These are phyloP conservation scores for Erannis defoliaria DNA, from an alignment of 2,888 invertebrate genomes.

Conservation along the genomic window DNA sequence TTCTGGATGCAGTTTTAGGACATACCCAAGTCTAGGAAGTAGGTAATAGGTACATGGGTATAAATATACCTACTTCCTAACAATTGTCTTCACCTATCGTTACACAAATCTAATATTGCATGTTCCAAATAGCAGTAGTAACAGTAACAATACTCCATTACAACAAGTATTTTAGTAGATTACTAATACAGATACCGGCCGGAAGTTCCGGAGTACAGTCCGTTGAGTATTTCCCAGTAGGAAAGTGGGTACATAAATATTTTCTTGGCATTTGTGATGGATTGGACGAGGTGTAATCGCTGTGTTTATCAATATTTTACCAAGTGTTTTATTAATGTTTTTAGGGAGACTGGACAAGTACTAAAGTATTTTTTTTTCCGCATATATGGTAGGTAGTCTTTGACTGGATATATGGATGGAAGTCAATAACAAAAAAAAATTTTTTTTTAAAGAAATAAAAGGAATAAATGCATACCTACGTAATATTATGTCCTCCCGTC, in stretches of 20 bases:
- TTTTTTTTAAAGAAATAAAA: too few relatives aligned
- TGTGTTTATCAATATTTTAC: constrained; percentile 74
- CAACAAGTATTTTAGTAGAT: constrained; percentile 58
- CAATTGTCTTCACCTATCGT: neutral
- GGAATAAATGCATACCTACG: too few relatives aligned
- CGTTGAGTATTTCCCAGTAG: constrained; percentile 51
- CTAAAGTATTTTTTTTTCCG: neutral
- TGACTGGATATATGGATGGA: too few relatives aligned
- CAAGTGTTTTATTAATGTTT: neutral
- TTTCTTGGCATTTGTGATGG: constrained; percentile 73
- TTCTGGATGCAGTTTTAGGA: too few relatives aligned
- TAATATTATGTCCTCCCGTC: too few relatives aligned
- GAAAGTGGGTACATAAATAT: constrained; percentile 62
- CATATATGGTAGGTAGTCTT: too few relatives aligned
- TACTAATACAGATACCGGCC: constrained; percentile 48
- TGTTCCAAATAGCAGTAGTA: constrained; percentile 39
- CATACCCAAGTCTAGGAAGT: too few relatives aligned
- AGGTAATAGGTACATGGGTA: too few relatives aligned
- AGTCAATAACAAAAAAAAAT: too few relatives aligned
- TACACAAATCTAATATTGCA: constrained; percentile 34
- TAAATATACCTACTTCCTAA: neutral
- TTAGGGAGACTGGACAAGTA: neutral
- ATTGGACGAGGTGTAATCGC: constrained; percentile 66
- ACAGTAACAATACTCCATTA: constrained; percentile 60
- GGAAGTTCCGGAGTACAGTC: constrained; percentile 53